phyloP scores from a whole-genome alignment of 2,888 invertebrate genomes.

The Amiota minor region DNA sequence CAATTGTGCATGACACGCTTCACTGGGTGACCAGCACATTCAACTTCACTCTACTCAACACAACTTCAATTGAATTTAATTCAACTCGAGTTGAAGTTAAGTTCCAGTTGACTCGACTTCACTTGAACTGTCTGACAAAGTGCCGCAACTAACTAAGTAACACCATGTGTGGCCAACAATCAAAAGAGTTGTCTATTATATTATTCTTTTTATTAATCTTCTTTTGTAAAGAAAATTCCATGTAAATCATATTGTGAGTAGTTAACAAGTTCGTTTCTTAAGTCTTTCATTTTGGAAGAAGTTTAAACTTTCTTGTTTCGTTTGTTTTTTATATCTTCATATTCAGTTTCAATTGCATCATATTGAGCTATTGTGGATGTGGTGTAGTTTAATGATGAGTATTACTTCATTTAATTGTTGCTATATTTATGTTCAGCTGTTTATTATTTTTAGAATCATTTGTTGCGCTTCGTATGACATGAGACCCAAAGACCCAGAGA shows the following conservation, averaged over 20 bases:
- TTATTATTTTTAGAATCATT: conserved; percentile 26
- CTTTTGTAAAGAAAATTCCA: not conserved
- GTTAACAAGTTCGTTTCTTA: conserved; percentile 56
- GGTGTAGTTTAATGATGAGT: not conserved
- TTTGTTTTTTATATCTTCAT: not conserved
- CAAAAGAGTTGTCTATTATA: too few species aligned
- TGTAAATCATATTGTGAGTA: not conserved
- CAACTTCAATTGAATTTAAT: too few species aligned
- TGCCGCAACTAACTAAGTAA: not conserved
- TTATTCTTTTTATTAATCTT: too few species aligned
- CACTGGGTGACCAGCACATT: not conserved
- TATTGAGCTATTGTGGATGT: not conserved
- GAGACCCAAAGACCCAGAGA: not conserved
- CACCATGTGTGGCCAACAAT: not conserved
- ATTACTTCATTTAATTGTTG: not conserved
- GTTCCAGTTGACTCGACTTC: too few species aligned
- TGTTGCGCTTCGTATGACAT: conserved; percentile 29
- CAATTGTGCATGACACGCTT: conserved; percentile 1
- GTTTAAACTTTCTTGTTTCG: not conserved
- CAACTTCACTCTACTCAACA: not conserved
- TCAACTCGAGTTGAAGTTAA: too few species aligned
- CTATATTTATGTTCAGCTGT: not conserved
- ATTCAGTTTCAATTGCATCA: not conserved
- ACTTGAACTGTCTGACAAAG: not conserved
- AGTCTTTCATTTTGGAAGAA: conserved; percentile 57